Evolutionary conservation across 2,888 invertebrate genomes (phyloP).

Genomic region (Drosophila niveifrons): DNA sequence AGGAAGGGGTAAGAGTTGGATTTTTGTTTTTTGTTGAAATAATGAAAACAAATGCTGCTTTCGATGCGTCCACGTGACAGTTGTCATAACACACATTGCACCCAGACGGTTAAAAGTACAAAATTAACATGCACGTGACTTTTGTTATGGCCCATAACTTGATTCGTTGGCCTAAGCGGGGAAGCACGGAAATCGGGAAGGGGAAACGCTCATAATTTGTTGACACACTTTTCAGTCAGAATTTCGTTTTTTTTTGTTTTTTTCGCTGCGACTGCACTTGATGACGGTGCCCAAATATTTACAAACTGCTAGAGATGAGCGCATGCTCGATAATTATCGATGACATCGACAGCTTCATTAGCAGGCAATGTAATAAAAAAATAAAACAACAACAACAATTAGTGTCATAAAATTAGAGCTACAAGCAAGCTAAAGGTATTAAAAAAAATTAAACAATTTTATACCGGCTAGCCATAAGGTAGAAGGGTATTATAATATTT

Average conservation of each 20-base stretch:
- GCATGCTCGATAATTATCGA: conserved; percentile 16
- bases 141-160: conserved; percentile 43
- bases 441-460: too few relatives aligned
- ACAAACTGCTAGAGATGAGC: conserved; percentile 13
- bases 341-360: conserved; percentile 9
- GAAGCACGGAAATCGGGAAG: too few relatives aligned
- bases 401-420: conserved; percentile 34
- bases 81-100: conserved; percentile 48
- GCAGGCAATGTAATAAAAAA: not conserved
- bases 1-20: not conserved
- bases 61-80: conserved; percentile 57
- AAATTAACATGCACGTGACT: conserved; percentile 61
- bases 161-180: not conserved
- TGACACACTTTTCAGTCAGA: conserved; percentile 48
- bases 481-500: too few relatives aligned
- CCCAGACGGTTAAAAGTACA: conserved; percentile 25
- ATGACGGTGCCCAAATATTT: conserved; percentile 21
- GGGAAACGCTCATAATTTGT: conserved; percentile 29
- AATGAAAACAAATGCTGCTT: conserved; percentile 47
- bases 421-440: conserved; percentile 4
- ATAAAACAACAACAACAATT: conserved; percentile 23
- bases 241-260: too few relatives aligned
- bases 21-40: conserved; percentile 18
- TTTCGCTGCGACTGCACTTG: conserved; percentile 29
- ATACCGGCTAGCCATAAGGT: too few relatives aligned